Evolutionary conservation across 2,888 invertebrate species (phyloP), one percentile per base, ranked within the genome.

Genomic region (Hedychridium roseum): DNA sequence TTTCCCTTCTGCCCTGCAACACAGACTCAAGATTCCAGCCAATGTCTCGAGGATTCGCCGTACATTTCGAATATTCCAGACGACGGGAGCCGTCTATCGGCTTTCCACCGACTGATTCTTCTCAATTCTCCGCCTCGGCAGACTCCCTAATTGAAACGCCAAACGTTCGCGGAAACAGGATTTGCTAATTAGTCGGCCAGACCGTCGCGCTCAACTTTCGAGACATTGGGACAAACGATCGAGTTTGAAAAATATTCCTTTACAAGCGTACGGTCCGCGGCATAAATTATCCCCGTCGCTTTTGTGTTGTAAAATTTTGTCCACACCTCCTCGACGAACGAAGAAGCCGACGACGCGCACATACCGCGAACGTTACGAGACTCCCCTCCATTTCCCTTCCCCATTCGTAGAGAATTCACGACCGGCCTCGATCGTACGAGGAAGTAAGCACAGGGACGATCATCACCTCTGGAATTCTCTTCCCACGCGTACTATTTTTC

Each of bases 171-270:
- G 41, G 41, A 26, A 14, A 27, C 32, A 18, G 52, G 39, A 48
- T 36, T 38, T 32, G 34, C 47, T 61, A 61, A 62, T 62, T 56
- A 61, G 49, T 45, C 54, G 54, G 57, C 53, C 49, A 48, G 54
- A 61, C 54, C 53, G 53, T 21, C 34, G 27, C 16, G 32, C 4
- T 18, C 20, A 40, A 12, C 23, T 23, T 40, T 36, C 20, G 6
- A 28, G 12, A 7, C 18, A 5, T 17, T 23, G n/a, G n/a, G n/a
- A n/a, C n/a, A n/a, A n/a, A n/a, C n/a, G 23, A 23, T 23, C 9
- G 23, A 23, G 5, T 23, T 23, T 6, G 23, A 9, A 23, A 23
- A 23, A 23, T 23, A 23, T 23, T n/a, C n/a, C n/a, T n/a, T n/a
- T n/a, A n/a, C n/a, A n/a, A n/a, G n/a, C n/a, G n/a, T n/a, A n/a